Evolutionary conservation across 2,888 invertebrate species (phyloP).

Genomic region (Agrochola macilenta): DNA sequence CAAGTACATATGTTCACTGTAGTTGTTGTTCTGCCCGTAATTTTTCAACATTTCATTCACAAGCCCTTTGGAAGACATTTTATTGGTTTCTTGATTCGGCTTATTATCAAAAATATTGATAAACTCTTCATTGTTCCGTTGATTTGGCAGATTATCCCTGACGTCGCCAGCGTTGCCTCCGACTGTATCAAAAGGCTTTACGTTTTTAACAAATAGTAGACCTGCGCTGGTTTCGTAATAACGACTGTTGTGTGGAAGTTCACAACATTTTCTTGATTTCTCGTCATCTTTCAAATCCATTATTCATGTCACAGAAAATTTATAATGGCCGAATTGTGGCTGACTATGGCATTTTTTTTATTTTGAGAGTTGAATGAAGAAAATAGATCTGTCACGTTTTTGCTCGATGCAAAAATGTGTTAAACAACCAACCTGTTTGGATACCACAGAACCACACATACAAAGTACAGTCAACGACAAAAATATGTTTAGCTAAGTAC

Average conservation of each 20-base stretch:
- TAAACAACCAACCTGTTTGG: constrained; percentile 10
- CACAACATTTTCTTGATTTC: constrained; percentile 33
- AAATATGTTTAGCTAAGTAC: background rate
- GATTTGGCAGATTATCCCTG: constrained; percentile 24
- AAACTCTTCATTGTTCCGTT: constrained; percentile 40
- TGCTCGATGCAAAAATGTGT: background rate
- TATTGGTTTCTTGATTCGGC: constrained; percentile 12
- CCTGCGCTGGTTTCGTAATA: constrained; percentile 41
- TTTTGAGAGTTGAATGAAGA: constrained; percentile 13
- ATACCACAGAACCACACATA: background rate
- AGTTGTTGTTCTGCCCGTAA: constrained; percentile 23
- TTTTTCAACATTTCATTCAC: constrained; percentile 36
- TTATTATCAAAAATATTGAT: constrained; percentile 40
- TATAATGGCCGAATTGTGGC: constrained; percentile 47
- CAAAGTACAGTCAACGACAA: constrained; percentile 3
- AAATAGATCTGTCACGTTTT: constrained; percentile 18
- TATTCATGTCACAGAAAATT: constrained; percentile 68
- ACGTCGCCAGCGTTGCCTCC: constrained; percentile 28
- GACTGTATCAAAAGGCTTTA: constrained; percentile 47
- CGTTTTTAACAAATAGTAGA: constrained; percentile 42
- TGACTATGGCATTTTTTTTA: constrained; percentile 20
- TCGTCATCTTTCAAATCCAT: constrained; percentile 62
- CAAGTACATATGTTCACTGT: constrained; percentile 22
- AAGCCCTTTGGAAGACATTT: constrained; percentile 23
- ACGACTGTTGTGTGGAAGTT: constrained; percentile 29